A percentile compares a stretch with the other conserved stretches of the same genome.
phyloP scores from a whole-genome alignment of 2,888 invertebrate species.

The Caenorhabditis zanzibari region DNA sequence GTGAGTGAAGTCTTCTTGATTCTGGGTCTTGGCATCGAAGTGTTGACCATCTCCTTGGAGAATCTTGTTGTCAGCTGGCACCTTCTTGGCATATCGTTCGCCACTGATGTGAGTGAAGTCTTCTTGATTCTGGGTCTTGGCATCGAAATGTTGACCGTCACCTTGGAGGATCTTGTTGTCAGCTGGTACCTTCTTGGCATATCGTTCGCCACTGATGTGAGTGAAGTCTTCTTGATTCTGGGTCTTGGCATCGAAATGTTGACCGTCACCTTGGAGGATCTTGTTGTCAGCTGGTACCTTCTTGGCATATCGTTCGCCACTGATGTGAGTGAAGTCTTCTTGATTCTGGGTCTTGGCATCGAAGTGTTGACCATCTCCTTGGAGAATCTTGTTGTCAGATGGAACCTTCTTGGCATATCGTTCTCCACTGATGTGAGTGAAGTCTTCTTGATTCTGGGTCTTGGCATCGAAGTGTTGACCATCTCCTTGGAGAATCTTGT shows the following conservation, averaged over 20 bases:
- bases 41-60: constrained; percentile 24
- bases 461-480: constrained; percentile 10
- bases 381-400: constrained; percentile 50
- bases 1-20: constrained; percentile 21
- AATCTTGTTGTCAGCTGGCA: constrained; percentile 14
- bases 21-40: constrained; percentile 13
- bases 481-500: constrained; percentile 12
- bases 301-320: constrained; percentile 45
- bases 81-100: constrained; percentile 23
- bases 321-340: constrained; percentile 47
- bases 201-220: constrained; percentile 43
- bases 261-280: constrained; percentile 45
- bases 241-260: constrained; percentile 37
- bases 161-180: constrained; percentile 52
- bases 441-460: constrained; percentile 50
- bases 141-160: constrained; percentile 16
- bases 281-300: constrained; percentile 49
- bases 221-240: constrained; percentile 59
- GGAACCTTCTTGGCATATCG: constrained; percentile 40
- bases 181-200: constrained; percentile 32
- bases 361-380: constrained; percentile 35
- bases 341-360: constrained; percentile 28
- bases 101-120: constrained; percentile 4
- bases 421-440: constrained; percentile 43
- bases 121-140: constrained; percentile 7